Evolutionary conservation across 2,797 vertebrate species (phyloP).

Genomic region (Setipinna tenuifilis): DNA sequence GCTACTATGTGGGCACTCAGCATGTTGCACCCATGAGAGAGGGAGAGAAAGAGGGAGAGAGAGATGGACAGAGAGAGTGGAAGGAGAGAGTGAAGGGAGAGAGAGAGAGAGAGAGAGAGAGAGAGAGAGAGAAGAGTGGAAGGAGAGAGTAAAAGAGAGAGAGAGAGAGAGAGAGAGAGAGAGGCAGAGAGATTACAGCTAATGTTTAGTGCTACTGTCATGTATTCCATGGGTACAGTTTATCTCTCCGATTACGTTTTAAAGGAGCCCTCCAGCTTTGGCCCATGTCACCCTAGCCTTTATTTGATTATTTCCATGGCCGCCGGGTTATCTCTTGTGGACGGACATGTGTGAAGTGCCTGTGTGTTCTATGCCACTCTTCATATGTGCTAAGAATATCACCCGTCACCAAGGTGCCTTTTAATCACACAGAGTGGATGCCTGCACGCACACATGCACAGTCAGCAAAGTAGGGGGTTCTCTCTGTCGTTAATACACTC

Average conservation of each 20-base stretch:
- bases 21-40: constrained; percentile 7
- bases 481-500: not conserved
- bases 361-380: not conserved
- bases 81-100: not conserved
- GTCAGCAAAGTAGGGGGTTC: not conserved
- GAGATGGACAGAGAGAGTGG: not conserved
- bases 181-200: constrained; percentile 4
- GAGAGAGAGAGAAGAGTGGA: too few relatives aligned
- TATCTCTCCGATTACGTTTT: constrained; percentile 24
- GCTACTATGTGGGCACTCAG: constrained; percentile 30
- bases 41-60: not conserved
- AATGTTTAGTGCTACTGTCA: constrained; percentile 23
- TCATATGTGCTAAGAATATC: constrained; percentile 20
- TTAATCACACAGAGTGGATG: not conserved
- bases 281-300: not conserved
- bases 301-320: not conserved
- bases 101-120: too few relatives aligned
- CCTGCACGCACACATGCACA: not conserved
- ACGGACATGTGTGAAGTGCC: not conserved
- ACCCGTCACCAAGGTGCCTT: constrained; percentile 23
- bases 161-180: not conserved
- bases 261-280: constrained; percentile 3
- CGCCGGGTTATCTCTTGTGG: not conserved
- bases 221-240: not conserved
- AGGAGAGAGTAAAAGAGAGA: too few relatives aligned